Percentiles rank a stretch among this genome's conserved stretches.
Conservation (phyloP, 2,888 invertebrate genomes). For the Aspidiotus rigidus region DNA sequence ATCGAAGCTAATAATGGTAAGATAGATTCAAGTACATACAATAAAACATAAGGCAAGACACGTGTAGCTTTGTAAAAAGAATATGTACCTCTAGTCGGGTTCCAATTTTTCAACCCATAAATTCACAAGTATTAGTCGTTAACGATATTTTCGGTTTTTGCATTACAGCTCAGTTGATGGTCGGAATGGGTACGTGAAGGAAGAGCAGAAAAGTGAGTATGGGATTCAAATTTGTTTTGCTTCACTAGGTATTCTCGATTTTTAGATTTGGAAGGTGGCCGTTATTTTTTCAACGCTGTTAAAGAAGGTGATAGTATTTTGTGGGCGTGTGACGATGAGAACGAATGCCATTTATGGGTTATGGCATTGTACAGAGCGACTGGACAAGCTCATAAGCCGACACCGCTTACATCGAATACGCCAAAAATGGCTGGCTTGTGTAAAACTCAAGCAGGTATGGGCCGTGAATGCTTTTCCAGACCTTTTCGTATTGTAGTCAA, state of each 20-base stretch:
- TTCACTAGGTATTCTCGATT: constrained; percentile 36
- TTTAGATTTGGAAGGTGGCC: constrained; percentile 80
- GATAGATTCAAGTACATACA: constrained; percentile 37
- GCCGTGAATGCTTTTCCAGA: background rate
- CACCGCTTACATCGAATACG: constrained; percentile 77
- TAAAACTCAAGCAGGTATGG: constrained; percentile 82
- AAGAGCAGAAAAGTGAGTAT: constrained; percentile 4
- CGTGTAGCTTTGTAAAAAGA: too few relatives aligned
- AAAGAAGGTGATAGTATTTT: constrained; percentile 96
- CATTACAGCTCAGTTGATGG: constrained; percentile 74
- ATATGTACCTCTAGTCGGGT: too few relatives aligned
- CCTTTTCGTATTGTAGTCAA: background rate
- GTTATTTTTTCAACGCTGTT: constrained; percentile 96
- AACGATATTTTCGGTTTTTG: constrained; percentile 21
- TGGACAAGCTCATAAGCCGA: constrained; percentile 97
- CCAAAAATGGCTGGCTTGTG: constrained; percentile 72
- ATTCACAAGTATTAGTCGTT: too few relatives aligned
- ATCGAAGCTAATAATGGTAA: constrained; percentile 90
- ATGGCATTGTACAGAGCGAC: constrained; percentile 99
- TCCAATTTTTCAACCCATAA: too few relatives aligned
- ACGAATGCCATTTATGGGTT: constrained; percentile 97
- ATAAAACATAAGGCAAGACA: too few relatives aligned
- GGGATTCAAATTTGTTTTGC: background rate
- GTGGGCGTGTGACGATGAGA: constrained; percentile 93
- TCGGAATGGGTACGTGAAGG: constrained; percentile 68